Evolutionary conservation across 2,797 vertebrate species (phyloP), one percentile per base, ranked within the genome.

Genomic region (Poeciliopsis gracilis): DNA sequence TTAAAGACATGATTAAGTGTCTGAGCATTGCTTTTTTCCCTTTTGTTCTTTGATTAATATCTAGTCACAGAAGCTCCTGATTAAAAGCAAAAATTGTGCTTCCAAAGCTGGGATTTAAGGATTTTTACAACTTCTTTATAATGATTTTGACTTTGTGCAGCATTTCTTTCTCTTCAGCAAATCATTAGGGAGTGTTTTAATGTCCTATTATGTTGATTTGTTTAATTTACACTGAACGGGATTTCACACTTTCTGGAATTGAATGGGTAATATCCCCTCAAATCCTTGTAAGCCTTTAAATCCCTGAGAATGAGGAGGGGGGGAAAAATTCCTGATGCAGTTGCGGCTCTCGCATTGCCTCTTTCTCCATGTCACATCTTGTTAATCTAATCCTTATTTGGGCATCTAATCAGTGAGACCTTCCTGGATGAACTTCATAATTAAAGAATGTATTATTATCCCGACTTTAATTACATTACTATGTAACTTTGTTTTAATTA

Each of bases 11-110:
- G 83, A 89, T 89, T 92, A 93, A 95, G 90, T 53, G 79, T 67
- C 74, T 91, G 88, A 92, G 95, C 95, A 96, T 93, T 94, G 79
- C 88, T 90, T 88, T 49, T 47, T 47, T 47, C 2, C 2, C 94
- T 91, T 94, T 93, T 96, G 91, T 91, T 81, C 70, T 85, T 76
- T 88, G 90, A 91, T 95, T 86, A 94, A 85, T 93, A 89, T 87
- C 53, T 82, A 83, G 92, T 93, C 94, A 91, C 94, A 89, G 83
- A 77, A 78, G 86, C 94, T 95, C 66, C 23, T 78, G 90, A 95
- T 93, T 92, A 88, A 93, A 94, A 91, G 87, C 84, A 84, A 86
- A 93, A 93, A 94, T 94, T 93, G 86, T 81, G 88, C 93, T 95
- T 94, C 41, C 25, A 84, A 88, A 88, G 87, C 53, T 85, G 79